These are phyloP conservation scores for Pteronotus mesoamericanus DNA, from an alignment of 2,797 vertebrate species.

Conservation along the genomic window DNA sequence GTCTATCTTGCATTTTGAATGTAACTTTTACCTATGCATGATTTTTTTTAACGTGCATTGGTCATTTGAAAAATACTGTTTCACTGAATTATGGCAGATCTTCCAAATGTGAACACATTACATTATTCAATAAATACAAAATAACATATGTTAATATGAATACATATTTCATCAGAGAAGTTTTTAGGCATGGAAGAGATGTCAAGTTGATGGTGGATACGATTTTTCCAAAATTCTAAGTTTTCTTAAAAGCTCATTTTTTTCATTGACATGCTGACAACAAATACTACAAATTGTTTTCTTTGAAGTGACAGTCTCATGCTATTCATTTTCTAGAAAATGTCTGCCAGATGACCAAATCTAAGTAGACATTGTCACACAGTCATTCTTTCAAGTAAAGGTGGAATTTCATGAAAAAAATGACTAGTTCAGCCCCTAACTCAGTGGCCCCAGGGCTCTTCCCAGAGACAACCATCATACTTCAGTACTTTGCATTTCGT, in stretches of 20 bases:
- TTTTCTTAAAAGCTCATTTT: slow-evolving; percentile 1
- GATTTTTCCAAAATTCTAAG: not conserved
- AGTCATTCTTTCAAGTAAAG: not conserved
- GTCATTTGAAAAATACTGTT: not conserved
- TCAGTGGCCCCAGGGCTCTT: not conserved
- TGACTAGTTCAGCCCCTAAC: not conserved
- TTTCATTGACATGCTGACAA: not conserved
- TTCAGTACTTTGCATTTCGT: not conserved
- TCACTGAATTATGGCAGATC: not conserved
- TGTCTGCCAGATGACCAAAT: not conserved
- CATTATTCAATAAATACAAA: not conserved
- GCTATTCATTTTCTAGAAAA: too few relatives aligned
- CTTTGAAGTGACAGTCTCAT: too few relatives aligned
- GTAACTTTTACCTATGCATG: not conserved
- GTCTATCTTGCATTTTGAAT: too few relatives aligned
- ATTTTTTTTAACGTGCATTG: not conserved
- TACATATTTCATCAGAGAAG: not conserved
- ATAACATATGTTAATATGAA: not conserved
- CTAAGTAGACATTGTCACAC: not conserved
- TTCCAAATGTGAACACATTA: not conserved
- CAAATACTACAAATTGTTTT: not conserved
- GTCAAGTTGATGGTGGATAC: not conserved
- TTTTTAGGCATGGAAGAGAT: not conserved
- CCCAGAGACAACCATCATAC: not conserved
- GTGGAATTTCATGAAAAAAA: not conserved